A percentile compares a stretch with the other conserved stretches of the same genome.
phyloP scores from a whole-genome alignment of 2,888 invertebrate species.

The Pteria penguin region DNA sequence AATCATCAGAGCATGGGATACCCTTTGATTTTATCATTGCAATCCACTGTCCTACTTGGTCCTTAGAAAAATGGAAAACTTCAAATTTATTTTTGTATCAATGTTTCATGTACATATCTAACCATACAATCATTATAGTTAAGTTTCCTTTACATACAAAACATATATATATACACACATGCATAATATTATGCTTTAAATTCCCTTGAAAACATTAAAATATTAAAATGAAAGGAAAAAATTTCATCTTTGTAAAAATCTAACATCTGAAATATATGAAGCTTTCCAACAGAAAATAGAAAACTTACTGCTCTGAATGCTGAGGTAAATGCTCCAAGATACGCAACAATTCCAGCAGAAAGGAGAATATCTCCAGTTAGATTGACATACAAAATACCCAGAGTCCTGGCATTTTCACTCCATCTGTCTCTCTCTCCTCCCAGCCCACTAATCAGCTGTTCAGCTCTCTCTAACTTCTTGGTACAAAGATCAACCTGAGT shows the following conservation, averaged over 20 bases:
- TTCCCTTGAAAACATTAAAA: too few relatives aligned
- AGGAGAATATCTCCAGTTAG: constrained; percentile 86
- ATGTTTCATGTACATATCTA: too few relatives aligned
- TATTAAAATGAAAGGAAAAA: too few relatives aligned
- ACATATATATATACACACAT: too few relatives aligned
- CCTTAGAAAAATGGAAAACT: too few relatives aligned
- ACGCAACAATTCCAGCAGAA: constrained; percentile 79
- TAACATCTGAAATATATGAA: neutral
- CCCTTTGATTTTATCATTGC: constrained; percentile 85
- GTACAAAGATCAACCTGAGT: constrained; percentile 80
- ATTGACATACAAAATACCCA: constrained; percentile 77
- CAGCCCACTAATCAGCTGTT: constrained; percentile 80
- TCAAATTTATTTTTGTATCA: too few relatives aligned
- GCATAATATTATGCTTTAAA: too few relatives aligned
- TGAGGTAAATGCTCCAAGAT: constrained; percentile 80
- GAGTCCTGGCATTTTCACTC: constrained; percentile 75
- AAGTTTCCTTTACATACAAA: too few relatives aligned
- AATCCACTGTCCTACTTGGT: constrained; percentile 89
- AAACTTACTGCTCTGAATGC: constrained; percentile 77
- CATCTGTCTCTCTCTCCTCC: constrained; percentile 81
- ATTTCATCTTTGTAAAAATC: too few relatives aligned
- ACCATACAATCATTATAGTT: too few relatives aligned
- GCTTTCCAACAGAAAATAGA: neutral
- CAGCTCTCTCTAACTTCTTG: constrained; percentile 80
- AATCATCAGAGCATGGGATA: constrained; percentile 89